These are phyloP conservation scores for Pempheris klunzingeri DNA, from an alignment of 2,797 vertebrate genomes.

Conservation along the genomic window DNA sequence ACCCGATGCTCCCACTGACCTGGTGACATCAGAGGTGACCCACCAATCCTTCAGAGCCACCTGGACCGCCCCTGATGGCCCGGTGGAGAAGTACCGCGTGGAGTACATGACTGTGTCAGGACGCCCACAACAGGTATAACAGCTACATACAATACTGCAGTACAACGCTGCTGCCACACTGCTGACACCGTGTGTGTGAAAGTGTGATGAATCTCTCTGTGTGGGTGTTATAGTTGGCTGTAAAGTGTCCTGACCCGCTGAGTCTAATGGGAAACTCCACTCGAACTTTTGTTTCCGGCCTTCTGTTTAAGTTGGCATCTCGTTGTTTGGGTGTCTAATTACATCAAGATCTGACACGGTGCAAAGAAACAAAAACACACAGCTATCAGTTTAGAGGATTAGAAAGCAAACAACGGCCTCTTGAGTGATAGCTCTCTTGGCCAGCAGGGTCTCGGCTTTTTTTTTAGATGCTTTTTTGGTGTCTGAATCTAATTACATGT, in stretches of 20 bases:
- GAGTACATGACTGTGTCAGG: constrained; percentile 92
- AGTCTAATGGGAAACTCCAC: constrained; percentile 55
- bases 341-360: constrained; percentile 45
- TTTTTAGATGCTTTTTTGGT: constrained; percentile 49
- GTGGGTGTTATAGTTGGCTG: constrained; percentile 20
- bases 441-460: constrained; percentile 50
- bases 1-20: constrained; percentile 89
- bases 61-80: constrained; percentile 91
- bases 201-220: not conserved
- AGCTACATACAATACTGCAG: too few species aligned
- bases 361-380: constrained; percentile 62
- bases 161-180: not conserved
- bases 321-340: constrained; percentile 56
- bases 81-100: constrained; percentile 93
- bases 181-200: too few species aligned
- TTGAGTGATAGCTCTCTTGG: constrained; percentile 28
- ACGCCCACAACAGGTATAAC: constrained; percentile 88
- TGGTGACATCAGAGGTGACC: constrained; percentile 94
- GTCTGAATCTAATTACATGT: constrained; percentile 61
- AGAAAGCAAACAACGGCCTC: constrained; percentile 60
- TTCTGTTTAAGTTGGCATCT: constrained; percentile 66
- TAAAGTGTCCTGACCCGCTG: constrained; percentile 23
- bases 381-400: constrained; percentile 51
- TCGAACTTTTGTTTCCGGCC: constrained; percentile 49
- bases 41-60: constrained; percentile 92